Evolutionary conservation across 2,888 invertebrate species (phyloP).

Genomic region (Alloplasta piceator): DNA sequence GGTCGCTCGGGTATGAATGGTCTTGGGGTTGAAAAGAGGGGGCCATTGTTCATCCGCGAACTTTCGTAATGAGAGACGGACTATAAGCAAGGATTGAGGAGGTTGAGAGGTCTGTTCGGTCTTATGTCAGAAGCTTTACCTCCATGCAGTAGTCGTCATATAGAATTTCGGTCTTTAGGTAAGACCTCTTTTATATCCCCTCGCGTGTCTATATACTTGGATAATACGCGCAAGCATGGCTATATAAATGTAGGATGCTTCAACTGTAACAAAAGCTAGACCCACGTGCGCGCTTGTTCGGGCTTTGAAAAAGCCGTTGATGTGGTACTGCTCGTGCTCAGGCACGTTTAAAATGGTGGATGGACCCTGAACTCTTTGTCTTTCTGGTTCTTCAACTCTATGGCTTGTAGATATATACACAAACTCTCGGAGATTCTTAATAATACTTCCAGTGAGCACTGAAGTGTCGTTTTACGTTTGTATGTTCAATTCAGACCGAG

Average conservation of each 20-base stretch:
- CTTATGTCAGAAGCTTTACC: slow-evolving; percentile 27
- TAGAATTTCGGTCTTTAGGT: slow-evolving; percentile 20
- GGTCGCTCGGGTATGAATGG: background rate
- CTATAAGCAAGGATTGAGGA: slow-evolving; percentile 37
- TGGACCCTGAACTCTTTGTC: background rate
- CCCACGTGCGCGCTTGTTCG: slow-evolving; percentile 5
- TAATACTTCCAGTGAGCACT: background rate
- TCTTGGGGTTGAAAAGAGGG: slow-evolving; percentile 22
- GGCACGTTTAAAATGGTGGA: background rate
- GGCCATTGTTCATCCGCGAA: slow-evolving; percentile 47
- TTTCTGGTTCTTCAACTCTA: slow-evolving; percentile 13
- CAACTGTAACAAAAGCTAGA: slow-evolving; percentile 23
- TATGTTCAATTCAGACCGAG: background rate
- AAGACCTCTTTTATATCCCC: background rate
- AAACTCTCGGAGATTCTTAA: slow-evolving; percentile 1
- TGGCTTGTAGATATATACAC: background rate
- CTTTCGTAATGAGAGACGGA: slow-evolving; percentile 53
- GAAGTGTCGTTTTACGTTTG: background rate
- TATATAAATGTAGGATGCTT: background rate
- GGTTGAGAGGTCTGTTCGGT: slow-evolving; percentile 15
- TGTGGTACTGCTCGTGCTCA: slow-evolving; percentile 5
- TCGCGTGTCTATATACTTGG: background rate
- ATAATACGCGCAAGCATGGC: slow-evolving; percentile 1
- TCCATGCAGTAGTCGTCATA: slow-evolving; percentile 15
- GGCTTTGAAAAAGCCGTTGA: background rate